Percentiles rank a stretch among this genome's conserved stretches.
Conservation (phyloP, 2,113 vertebrate genomes). For the Falco punctatus region DNA sequence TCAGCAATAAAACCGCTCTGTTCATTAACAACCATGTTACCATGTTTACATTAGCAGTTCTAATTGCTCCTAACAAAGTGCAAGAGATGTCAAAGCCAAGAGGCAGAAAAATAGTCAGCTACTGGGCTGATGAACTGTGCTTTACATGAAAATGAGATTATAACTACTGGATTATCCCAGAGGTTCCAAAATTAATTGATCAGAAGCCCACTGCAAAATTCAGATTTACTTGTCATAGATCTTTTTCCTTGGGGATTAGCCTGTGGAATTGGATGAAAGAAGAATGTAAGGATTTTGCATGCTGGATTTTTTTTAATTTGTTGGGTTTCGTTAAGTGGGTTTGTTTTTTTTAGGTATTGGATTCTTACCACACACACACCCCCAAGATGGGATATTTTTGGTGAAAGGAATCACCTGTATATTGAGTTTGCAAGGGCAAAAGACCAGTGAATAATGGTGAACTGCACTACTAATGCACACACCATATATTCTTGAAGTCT, state of each 20-base stretch:
- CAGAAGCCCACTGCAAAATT: not conserved
- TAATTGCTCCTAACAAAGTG: not conserved
- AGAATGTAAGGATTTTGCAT: not conserved
- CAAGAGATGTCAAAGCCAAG: not conserved
- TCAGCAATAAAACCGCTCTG: not conserved
- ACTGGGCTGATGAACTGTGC: not conserved
- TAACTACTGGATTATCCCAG: not conserved
- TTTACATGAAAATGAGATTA: not conserved
- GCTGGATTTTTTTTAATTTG: not conserved
- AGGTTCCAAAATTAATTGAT: not conserved
- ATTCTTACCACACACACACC: not conserved
- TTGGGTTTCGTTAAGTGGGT: not conserved
- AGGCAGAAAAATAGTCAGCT: not conserved
- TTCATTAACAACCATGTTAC: not conserved
- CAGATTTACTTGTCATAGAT: not conserved
- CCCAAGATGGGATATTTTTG: not conserved
- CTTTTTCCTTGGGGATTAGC: not conserved
- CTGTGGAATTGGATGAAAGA: not conserved
- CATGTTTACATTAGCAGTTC: not conserved
- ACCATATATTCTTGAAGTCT: not conserved
- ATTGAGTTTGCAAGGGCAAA: not conserved
- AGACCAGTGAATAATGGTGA: not conserved
- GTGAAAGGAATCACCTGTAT: accelerated
- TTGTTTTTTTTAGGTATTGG: not conserved
- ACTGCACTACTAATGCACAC: not conserved